phyloP scores from a whole-genome alignment of 2,888 invertebrate species.

The Aproaerema taeniolella region DNA sequence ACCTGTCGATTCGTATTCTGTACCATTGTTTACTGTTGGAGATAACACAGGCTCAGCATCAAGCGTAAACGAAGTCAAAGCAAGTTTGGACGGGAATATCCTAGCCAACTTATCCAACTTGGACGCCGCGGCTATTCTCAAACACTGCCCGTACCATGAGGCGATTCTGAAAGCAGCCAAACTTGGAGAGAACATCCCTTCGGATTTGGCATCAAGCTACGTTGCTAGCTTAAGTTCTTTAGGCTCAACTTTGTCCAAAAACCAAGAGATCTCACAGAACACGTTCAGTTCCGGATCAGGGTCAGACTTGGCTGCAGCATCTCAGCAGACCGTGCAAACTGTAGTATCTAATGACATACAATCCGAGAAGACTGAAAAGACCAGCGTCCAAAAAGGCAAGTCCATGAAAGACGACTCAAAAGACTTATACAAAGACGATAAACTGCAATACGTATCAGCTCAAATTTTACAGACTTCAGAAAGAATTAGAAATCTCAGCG shows the following conservation, averaged over 20 bases:
- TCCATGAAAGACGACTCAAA: constrained; percentile 43
- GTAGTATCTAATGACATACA: constrained; percentile 44
- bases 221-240: constrained; percentile 71
- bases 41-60: constrained; percentile 72
- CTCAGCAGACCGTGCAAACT: constrained; percentile 51
- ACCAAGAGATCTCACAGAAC: constrained; percentile 46
- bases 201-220: constrained; percentile 69
- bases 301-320: constrained; percentile 46
- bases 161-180: constrained; percentile 67
- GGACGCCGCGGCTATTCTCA: constrained; percentile 66
- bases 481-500: constrained; percentile 54
- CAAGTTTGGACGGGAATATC: constrained; percentile 58
- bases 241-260: constrained; percentile 67
- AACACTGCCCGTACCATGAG: constrained; percentile 72
- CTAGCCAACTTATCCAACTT: constrained; percentile 54
- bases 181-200: constrained; percentile 60
- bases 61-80: constrained; percentile 47
- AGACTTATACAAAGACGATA: constrained; percentile 42
- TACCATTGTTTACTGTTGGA: constrained; percentile 64
- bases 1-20: constrained; percentile 72
- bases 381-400: constrained; percentile 45
- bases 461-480: constrained; percentile 63
- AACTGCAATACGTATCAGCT: constrained; percentile 46
- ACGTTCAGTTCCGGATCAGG: constrained; percentile 43
- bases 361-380: constrained; percentile 35